phyloP scores from a whole-genome alignment of 2,888 invertebrate species.

The Ecliptopera silaceata region DNA sequence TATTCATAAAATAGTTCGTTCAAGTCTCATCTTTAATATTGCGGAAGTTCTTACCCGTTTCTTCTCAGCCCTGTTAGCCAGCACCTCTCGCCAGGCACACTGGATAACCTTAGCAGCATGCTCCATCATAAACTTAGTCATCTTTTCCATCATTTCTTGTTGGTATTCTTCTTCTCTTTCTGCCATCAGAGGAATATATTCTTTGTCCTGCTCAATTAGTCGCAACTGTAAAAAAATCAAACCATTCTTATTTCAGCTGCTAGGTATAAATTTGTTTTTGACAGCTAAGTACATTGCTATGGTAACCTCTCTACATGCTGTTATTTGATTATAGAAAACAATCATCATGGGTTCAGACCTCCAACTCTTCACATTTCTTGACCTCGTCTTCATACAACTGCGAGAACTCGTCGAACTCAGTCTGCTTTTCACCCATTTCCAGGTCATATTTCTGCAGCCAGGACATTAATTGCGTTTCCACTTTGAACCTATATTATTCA shows the following conservation, averaged over 20 bases:
- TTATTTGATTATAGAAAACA: too few relatives aligned
- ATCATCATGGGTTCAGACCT: constrained; percentile 48
- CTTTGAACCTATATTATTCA: constrained; percentile 64
- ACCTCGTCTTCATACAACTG: constrained; percentile 77
- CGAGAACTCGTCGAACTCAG: constrained; percentile 76
- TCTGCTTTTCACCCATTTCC: constrained; percentile 83
- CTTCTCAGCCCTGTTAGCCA: constrained; percentile 68
- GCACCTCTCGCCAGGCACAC: constrained; percentile 67
- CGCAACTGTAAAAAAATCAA: constrained; percentile 3
- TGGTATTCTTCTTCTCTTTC: constrained; percentile 83
- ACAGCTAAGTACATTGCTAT: too few relatives aligned
- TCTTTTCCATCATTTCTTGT: constrained; percentile 77
- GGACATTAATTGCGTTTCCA: constrained; percentile 81
- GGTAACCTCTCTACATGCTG: too few relatives aligned
- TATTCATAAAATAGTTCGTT: too few relatives aligned
- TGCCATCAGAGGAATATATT: constrained; percentile 80
- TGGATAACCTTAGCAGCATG: constrained; percentile 75
- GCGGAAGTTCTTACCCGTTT: constrained; percentile 54
- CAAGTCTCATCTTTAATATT: too few relatives aligned
- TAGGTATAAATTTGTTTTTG: too few relatives aligned
- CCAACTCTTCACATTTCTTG: constrained; percentile 66
- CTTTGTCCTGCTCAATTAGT: constrained; percentile 26
- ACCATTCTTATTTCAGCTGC: not conserved
- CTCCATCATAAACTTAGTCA: constrained; percentile 67
- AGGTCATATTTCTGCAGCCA: constrained; percentile 84